Evolutionary conservation across 2,888 invertebrate genomes (phyloP).

Genomic region (Scelioninae gen. 2): DNA sequence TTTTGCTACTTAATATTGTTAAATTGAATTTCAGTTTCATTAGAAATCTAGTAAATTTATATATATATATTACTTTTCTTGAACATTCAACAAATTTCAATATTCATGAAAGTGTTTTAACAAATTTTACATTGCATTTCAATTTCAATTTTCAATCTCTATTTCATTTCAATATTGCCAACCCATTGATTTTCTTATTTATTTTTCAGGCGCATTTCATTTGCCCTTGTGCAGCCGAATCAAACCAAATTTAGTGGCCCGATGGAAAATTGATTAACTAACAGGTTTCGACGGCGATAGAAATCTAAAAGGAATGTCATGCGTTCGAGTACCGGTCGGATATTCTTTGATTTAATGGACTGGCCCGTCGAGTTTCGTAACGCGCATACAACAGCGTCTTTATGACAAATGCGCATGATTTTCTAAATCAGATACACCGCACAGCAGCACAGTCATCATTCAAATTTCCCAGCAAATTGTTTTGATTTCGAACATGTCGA

Average conservation of each 20-base stretch:
- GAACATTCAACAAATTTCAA: too few species aligned
- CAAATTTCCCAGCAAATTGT: constrained; percentile 17
- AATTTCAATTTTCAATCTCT: too few species aligned
- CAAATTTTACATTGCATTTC: too few species aligned
- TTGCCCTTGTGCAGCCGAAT: constrained; percentile 5
- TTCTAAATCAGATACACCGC: constrained; percentile 15
- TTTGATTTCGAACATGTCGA: not conserved
- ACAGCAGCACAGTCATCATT: constrained; percentile 24
- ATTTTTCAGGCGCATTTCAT: not conserved
- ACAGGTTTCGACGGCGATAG: constrained; percentile 40
- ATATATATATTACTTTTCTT: too few species aligned
- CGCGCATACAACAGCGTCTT: constrained; percentile 31
- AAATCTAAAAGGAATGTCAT: constrained; percentile 35
- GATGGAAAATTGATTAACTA: constrained; percentile 43
- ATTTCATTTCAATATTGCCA: too few species aligned
- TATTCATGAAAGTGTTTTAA: too few species aligned
- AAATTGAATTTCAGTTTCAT: too few species aligned
- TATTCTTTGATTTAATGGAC: constrained; percentile 31
- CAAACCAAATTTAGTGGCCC: constrained; percentile 12
- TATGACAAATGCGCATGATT: constrained; percentile 35
- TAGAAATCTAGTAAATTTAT: too few species aligned
- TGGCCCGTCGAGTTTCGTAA: constrained; percentile 32
- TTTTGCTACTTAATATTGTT: too few species aligned
- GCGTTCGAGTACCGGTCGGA: constrained; percentile 8
- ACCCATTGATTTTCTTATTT: too few species aligned